These are phyloP conservation scores for Synchiropus splendidus DNA, from an alignment of 2,113 vertebrate genomes.

Conservation along the genomic window DNA sequence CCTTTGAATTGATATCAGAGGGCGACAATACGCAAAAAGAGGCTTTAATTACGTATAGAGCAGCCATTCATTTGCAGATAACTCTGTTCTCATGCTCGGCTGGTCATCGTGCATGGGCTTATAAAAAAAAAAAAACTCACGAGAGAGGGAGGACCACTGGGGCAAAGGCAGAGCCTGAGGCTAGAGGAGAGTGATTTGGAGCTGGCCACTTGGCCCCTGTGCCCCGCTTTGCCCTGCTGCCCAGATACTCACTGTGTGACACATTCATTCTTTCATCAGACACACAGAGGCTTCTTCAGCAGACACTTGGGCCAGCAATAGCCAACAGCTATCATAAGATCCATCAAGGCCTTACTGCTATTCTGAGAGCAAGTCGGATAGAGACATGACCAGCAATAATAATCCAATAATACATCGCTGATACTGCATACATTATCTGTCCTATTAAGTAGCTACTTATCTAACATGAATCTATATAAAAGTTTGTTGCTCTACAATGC, in stretches of 20 bases:
- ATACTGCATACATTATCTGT: no score
- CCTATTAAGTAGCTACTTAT: no score
- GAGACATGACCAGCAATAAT: no score
- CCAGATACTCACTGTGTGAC: slow-evolving; percentile 52
- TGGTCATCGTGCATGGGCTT: slow-evolving; percentile 55
- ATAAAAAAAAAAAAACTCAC: slow-evolving; percentile 36
- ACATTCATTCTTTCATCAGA: slow-evolving; percentile 47
- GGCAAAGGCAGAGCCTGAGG: slow-evolving; percentile 16
- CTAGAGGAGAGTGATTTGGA: slow-evolving; percentile 52
- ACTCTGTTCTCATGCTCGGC: slow-evolving; percentile 66
- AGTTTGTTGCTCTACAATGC: no score
- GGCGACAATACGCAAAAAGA: slow-evolving; percentile 98
- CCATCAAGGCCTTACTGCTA: slow-evolving; percentile 13
- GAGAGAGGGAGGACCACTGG: slow-evolving; percentile 49
- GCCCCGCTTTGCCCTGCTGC: slow-evolving; percentile 52
- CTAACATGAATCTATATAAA: no score
- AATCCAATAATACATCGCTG: no score
- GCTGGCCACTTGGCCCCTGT: slow-evolving; percentile 49
- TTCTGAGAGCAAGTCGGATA: no score
- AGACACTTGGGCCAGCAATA: slow-evolving; percentile 30
- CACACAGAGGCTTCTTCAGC: slow-evolving; percentile 53
- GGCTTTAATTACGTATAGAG: slow-evolving; percentile 99
- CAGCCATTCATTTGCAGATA: slow-evolving; percentile 98
- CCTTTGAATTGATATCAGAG: slow-evolving; percentile 99
- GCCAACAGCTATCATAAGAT: slow-evolving; percentile 39